A percentile compares a stretch with the other conserved stretches of the same genome.
Conservation (phyloP, 2,113 vertebrate species). For the Notiomystis cincta region DNA sequence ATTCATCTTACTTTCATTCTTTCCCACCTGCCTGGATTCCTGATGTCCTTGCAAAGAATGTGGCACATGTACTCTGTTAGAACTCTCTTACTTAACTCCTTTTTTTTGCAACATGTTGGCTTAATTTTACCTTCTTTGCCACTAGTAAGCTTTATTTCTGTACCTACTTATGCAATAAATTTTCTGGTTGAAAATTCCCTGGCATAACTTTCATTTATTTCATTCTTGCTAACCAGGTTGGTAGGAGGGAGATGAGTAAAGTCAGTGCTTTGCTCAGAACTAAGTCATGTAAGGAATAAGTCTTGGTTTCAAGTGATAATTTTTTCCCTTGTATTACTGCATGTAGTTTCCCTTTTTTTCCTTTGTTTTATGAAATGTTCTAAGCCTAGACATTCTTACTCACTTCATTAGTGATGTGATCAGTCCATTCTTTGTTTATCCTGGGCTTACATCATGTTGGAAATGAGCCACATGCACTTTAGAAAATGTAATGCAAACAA, state of each 20-base stretch:
- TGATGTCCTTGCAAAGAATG: neutral
- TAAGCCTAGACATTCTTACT: neutral
- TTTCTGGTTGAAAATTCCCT: neutral
- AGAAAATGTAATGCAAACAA: neutral
- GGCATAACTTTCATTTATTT: neutral
- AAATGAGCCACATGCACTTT: constrained; percentile 2
- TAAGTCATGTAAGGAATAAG: neutral
- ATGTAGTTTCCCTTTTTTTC: neutral
- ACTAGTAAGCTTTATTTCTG: neutral
- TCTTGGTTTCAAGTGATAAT: neutral
- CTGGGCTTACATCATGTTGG: neutral
- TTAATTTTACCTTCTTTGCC: neutral
- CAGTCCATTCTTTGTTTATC: neutral
- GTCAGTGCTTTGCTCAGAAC: neutral
- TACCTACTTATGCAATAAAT: neutral
- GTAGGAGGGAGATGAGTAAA: neutral
- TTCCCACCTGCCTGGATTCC: neutral
- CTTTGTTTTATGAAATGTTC: constrained; percentile 12
- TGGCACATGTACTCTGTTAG: neutral
- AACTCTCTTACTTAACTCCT: neutral
- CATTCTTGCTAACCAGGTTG: neutral
- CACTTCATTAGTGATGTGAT: neutral
- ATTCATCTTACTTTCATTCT: neutral
- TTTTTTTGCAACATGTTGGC: neutral
- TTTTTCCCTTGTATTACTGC: neutral